Conservation (phyloP, 1,140 invertebrate species). For the Calephelis virginiensis region DNA sequence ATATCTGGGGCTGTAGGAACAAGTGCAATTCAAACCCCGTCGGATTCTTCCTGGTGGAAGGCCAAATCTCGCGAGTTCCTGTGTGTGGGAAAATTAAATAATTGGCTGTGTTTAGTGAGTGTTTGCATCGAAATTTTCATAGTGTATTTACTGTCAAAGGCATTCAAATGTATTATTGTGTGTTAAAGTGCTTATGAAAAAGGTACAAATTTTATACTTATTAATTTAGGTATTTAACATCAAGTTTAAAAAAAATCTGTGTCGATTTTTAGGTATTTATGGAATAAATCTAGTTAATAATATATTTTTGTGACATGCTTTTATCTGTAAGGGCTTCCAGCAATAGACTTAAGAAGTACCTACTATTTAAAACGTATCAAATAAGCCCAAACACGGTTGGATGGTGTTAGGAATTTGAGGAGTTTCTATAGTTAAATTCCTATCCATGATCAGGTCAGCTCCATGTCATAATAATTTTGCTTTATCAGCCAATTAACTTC, state of each 20-base stretch:
- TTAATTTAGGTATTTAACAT: neutral
- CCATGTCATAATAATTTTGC: too few species aligned
- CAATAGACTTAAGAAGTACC: too few species aligned
- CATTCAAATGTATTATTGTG: neutral
- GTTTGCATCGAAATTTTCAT: neutral
- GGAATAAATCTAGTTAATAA: too few species aligned
- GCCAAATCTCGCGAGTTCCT: slow-evolving; percentile 20
- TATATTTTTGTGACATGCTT: too few species aligned
- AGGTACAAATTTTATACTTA: neutral
- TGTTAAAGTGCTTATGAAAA: neutral
- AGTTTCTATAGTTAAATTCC: too few species aligned
- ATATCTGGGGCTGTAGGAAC: slow-evolving; percentile 40
- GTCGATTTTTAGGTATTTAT: too few species aligned
- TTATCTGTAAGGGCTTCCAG: too few species aligned
- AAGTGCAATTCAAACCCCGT: slow-evolving; percentile 45
- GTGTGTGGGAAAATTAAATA: neutral
- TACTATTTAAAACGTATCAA: too few species aligned
- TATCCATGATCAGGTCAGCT: too few species aligned
- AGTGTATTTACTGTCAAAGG: neutral
- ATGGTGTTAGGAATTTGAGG: too few species aligned
- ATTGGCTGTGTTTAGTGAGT: slow-evolving; percentile 19
- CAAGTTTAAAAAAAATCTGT: neutral
- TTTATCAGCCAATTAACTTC: too few species aligned
- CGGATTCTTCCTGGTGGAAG: slow-evolving; percentile 45
- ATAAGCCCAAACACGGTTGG: too few species aligned